Evolutionary conservation across 92 coral and sea anemone species (phyloP).

Genomic region (Phenganax subtilis): DNA sequence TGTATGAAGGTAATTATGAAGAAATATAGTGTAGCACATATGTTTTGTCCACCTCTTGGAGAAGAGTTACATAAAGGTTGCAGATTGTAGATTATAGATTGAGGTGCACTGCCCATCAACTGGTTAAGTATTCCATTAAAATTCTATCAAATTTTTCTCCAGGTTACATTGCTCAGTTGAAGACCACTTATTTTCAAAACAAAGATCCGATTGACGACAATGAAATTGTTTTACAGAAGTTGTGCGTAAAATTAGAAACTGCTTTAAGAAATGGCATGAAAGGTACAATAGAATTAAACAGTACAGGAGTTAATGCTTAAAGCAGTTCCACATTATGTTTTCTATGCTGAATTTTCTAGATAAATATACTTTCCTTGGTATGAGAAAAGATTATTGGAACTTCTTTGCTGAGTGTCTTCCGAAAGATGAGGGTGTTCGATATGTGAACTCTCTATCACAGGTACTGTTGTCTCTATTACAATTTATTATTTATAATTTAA

Average conservation of each 20-base stretch:
- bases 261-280: slow-evolving; percentile 84
- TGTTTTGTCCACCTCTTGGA: too few relatives aligned
- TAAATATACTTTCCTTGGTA: slow-evolving; percentile 82
- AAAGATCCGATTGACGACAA: slow-evolving; percentile 86
- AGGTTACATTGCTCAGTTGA: slow-evolving; percentile 77
- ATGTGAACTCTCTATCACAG: slow-evolving; percentile 81
- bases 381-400: slow-evolving; percentile 95
- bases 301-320: too few relatives aligned
- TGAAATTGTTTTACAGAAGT: slow-evolving; percentile 78
- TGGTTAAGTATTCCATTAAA: too few relatives aligned
- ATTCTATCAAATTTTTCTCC: neutral
- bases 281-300: slow-evolving; percentile 47
- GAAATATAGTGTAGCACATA: too few relatives aligned
- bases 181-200: slow-evolving; percentile 54
- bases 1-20: too few relatives aligned
- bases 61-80: too few relatives aligned
- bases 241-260: slow-evolving; percentile 95
- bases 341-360: slow-evolving; percentile 42
- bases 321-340: too few relatives aligned
- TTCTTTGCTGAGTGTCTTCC: slow-evolving; percentile 78
- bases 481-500: too few relatives aligned
- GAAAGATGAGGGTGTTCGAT: slow-evolving; percentile 83
- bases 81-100: too few relatives aligned
- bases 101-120: too few relatives aligned
- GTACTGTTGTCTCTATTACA: slow-evolving; percentile 37